phyloP scores from a whole-genome alignment of 2,113 vertebrate genomes.

The Mus pahari region DNA sequence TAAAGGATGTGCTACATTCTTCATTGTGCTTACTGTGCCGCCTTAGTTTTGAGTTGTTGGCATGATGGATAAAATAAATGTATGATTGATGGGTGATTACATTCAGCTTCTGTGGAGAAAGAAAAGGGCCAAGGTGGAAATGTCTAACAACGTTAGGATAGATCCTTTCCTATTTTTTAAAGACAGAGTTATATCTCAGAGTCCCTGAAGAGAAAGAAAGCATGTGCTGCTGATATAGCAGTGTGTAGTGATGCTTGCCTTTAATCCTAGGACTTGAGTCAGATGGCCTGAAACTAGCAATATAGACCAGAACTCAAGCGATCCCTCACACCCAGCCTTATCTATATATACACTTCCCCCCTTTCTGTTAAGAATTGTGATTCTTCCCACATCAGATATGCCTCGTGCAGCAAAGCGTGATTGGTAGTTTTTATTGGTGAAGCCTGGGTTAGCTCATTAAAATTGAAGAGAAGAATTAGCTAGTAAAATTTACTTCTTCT shows the following conservation, averaged over 20 bases:
- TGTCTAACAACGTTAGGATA: neutral
- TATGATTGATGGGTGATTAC: neutral
- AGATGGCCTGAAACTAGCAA: neutral
- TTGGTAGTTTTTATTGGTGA: constrained; percentile 51
- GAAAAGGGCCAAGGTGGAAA: constrained; percentile 9
- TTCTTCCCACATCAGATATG: constrained; percentile 57
- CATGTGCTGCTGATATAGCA: neutral
- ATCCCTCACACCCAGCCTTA: neutral
- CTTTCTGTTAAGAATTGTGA: constrained; percentile 50
- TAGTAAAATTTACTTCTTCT: neutral
- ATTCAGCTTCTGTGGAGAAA: neutral
- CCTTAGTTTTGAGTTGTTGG: constrained; percentile 50
- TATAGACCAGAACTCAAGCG: neutral
- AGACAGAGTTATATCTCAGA: neutral
- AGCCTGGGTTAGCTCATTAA: constrained; percentile 24
- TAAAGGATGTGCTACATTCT: neutral
- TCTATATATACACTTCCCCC: neutral
- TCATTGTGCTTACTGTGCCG: neutral
- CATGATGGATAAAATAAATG: neutral
- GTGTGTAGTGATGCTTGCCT: neutral
- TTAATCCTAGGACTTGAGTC: neutral
- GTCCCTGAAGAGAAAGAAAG: constrained; percentile 6
- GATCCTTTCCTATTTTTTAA: constrained; percentile 28
- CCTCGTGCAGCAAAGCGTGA: neutral
- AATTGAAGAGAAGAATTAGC: constrained; percentile 38